phyloP scores from a whole-genome alignment of 2,797 vertebrate species.

The Petrocephalus schoutedeni region DNA sequence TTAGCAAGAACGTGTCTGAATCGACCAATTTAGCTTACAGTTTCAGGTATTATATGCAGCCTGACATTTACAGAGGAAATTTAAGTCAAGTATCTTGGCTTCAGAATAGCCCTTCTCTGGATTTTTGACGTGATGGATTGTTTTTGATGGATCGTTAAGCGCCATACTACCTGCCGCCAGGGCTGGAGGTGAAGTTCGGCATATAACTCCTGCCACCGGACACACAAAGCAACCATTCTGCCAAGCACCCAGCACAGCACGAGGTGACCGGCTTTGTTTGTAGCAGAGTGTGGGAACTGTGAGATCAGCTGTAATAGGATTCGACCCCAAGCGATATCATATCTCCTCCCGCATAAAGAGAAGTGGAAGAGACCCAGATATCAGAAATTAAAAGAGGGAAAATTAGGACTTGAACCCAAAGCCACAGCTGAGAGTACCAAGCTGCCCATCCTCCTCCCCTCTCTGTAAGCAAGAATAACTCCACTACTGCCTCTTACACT shows the following conservation, averaged over 20 bases:
- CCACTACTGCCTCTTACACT: background rate
- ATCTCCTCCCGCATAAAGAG: background rate
- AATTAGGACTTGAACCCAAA: background rate
- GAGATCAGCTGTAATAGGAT: background rate
- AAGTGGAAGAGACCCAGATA: background rate
- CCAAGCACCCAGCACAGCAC: background rate
- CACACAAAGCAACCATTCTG: background rate
- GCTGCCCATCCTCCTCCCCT: background rate
- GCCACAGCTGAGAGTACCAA: background rate
- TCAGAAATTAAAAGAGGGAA: background rate
- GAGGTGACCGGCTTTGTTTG: background rate
- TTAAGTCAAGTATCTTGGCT: background rate
- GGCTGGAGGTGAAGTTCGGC: background rate
- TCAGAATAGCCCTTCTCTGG: background rate
- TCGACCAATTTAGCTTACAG: background rate
- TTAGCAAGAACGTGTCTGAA: background rate
- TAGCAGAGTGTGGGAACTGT: background rate
- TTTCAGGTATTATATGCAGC: background rate
- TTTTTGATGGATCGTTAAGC: background rate
- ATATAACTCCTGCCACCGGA: background rate
- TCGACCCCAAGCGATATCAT: background rate
- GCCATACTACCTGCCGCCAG: background rate
- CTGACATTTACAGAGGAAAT: slow-evolving; percentile 8
- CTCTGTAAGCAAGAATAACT: background rate
- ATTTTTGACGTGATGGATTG: background rate